Conservation (phyloP, 2,888 invertebrate genomes). For the Hirtodrosophila histrioides region DNA sequence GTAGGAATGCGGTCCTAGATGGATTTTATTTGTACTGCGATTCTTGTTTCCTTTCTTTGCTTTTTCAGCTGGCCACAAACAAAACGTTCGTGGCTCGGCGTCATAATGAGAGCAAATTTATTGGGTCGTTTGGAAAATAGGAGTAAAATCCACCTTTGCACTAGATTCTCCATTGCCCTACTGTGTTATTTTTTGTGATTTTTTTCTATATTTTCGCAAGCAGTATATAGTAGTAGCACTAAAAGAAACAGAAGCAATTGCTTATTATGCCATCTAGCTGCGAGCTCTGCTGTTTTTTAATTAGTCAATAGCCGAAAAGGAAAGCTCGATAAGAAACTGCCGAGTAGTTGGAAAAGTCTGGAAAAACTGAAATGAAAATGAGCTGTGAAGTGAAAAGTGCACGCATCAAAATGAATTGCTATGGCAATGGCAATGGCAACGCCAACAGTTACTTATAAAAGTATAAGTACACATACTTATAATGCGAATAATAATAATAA, state of each 20-base stretch:
- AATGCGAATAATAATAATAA: conserved; percentile 22
- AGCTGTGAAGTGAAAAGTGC: conserved; percentile 58
- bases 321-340: conserved; percentile 59
- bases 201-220: conserved; percentile 23
- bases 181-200: conserved; percentile 23
- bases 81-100: conserved; percentile 73
- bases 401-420: conserved; percentile 51
- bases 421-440: conserved; percentile 37
- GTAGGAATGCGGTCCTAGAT: conserved; percentile 1
- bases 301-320: conserved; percentile 70
- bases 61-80: conserved; percentile 63
- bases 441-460: conserved; percentile 48
- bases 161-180: conserved; percentile 46
- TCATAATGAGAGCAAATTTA: conserved; percentile 80
- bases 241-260: conserved; percentile 52
- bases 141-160: conserved; percentile 63
- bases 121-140: conserved; percentile 79
- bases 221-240: conserved; percentile 19
- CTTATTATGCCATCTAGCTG: conserved; percentile 74
- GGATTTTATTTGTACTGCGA: conserved; percentile 48
- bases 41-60: conserved; percentile 68
- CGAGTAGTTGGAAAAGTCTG: conserved; percentile 36
- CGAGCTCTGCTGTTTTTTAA: conserved; percentile 64
- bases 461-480: conserved; percentile 21
- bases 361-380: conserved; percentile 46